Evolutionary conservation across 1,140 invertebrate species (phyloP), one percentile per base, ranked within the genome.

Genomic region (Tetragnatha versicolor): DNA sequence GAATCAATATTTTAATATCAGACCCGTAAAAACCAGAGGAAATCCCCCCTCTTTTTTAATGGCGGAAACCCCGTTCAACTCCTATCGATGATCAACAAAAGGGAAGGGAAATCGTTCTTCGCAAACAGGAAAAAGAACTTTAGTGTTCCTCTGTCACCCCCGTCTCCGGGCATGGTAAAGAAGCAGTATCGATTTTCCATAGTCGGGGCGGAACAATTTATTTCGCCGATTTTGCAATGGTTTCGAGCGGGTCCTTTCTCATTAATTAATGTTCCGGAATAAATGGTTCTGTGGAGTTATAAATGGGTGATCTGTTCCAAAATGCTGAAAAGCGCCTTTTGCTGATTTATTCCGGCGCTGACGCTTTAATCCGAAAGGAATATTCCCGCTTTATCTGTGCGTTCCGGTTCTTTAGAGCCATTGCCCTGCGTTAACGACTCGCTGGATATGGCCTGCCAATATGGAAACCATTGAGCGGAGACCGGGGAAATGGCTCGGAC

Each of bases 261-360:
- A 58, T 33, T 58, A 58, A 58, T 58, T 58, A 58, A 33, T 58
- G 35, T 42, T 63, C 60, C 42, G 22, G 60, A 63, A 63, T 63
- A 42, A 27, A 63, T 63, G 60, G 35, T 63, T 14, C 22, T 22
- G 20, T 6, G 27, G 12, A 63, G 22, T 63, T 63, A 39, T 27
- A 63, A 63, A 63, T 45, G 37, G 60, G 35, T 7, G 6, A 42
- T 42, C 0, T 25, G 42, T 45, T 63, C 60, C 42, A 42, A 29
- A 63, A 27, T 39, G 10, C 10, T 22, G 35, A 25, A 42, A 63
- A 63, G 14, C 20, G 37, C 60, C n/a, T 42, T 37, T 25, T n/a
- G 20, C 25, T 9, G 35, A 42, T 17, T 9, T n/a, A n/a, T 33
- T 7, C 31, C 20, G 17, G 17, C 12, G 60, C 42, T 39, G 37